Base-by-base conservation (phyloP, 2,888 invertebrate species). In the Cheilosia urbana region DNA sequence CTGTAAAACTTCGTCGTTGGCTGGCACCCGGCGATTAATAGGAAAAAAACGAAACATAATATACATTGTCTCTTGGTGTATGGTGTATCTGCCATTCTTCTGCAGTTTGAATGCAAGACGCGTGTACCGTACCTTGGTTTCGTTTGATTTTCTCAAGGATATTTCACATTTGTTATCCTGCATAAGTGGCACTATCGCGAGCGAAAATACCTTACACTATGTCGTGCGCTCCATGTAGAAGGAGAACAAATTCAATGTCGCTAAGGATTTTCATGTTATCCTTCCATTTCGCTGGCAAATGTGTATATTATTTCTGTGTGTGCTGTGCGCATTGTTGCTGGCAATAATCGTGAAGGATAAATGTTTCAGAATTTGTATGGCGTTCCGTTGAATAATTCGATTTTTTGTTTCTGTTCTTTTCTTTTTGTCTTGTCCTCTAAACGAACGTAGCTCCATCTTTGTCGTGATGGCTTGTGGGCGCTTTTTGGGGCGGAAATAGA, bases 221-320 rank as follows among this genome's bases (percentile, higher is more conserved):
- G 9, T 27, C 27, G 17, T 49, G 51, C 47, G 45, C 51, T 80
- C 66, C 60, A 71, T 40, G 40, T 55, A 42, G 42, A 68, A 72
- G 40, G 60, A 42, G 42, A 68, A 72, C 71, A 68, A 81, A 85
- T 85, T 85, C 76, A 77, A 77, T 85, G 85, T 81, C 76, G 63
- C 76, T 72, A 77, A 81, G 68, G 71, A 85, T 76, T 80, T 73
- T 76, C 69, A 66, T 84, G 84, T 84, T 80, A 84, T 80, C 75
- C 84, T 69, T 65, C 69, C 60, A 79, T 71, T 76, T 84, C 34
- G 27, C 24, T 30, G 37, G 42, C 45, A 63, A 55, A 42, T 40
- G 77, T 45, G 30, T 55, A 49, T 72, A 53, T 60, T 77, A 66
- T 78, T 65, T 79, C 42, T 78, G 62, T 55, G 40, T 47, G 37